Conservation (phyloP, 2,888 invertebrate species). For the Lepidocyrtoides sp. region DNA sequence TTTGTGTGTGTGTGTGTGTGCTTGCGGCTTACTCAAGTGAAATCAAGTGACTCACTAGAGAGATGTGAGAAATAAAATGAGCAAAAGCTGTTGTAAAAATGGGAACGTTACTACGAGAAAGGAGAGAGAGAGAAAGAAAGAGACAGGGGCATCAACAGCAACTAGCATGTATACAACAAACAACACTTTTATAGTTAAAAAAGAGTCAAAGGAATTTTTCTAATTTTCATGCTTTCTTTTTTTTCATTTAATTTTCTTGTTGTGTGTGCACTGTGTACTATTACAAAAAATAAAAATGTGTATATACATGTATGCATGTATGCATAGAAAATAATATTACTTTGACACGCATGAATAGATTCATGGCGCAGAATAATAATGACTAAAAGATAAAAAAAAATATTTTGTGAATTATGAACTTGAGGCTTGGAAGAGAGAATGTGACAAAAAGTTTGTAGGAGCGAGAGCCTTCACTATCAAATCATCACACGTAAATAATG, state of each 20-base stretch:
- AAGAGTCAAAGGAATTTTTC: slow-evolving; percentile 82
- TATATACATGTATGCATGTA: not conserved
- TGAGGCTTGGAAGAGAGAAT: slow-evolving; percentile 29
- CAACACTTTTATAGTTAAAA: slow-evolving; percentile 45
- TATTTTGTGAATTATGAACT: slow-evolving; percentile 6
- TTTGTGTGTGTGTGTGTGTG: slow-evolving; percentile 33
- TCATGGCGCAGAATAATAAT: slow-evolving; percentile 69
- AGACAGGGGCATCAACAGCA: slow-evolving; percentile 21
- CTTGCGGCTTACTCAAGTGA: slow-evolving; percentile 74
- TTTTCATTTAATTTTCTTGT: slow-evolving; percentile 62
- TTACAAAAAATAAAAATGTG: slow-evolving; percentile 33
- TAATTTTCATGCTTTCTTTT: slow-evolving; percentile 78
- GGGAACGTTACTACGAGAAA: not conserved
- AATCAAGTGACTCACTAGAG: slow-evolving; percentile 70
- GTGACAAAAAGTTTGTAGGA: slow-evolving; percentile 45
- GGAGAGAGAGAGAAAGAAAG: not conserved
- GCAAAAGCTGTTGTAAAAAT: not conserved
- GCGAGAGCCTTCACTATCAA: not conserved
- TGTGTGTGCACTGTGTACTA: not conserved
- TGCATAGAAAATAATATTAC: slow-evolving; percentile 55
- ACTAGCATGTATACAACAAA: too few relatives aligned
- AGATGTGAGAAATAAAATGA: slow-evolving; percentile 56
- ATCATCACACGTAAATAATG: slow-evolving; percentile 44
- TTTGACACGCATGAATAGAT: slow-evolving; percentile 62
- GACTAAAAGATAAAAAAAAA: slow-evolving; percentile 34